A percentile compares a stretch with the other conserved stretches of the same genome.
phyloP scores from a whole-genome alignment of 2,888 invertebrate genomes.

The Drosophila mimica region DNA sequence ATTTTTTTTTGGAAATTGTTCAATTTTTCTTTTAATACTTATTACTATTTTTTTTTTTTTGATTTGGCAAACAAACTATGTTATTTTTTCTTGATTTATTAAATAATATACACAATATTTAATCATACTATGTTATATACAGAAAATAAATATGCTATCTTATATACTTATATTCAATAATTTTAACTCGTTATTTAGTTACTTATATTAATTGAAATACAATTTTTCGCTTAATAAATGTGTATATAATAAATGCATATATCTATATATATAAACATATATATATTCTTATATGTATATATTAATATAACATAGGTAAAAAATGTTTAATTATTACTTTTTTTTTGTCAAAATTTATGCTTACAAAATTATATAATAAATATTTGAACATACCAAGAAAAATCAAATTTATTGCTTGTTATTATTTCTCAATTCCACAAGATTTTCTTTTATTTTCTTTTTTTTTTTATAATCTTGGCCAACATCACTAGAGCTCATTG shows the following conservation, averaged over 20 bases:
- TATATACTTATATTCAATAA: slow-evolving; percentile 49
- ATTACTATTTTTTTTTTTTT: slow-evolving; percentile 34
- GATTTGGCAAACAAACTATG: slow-evolving; percentile 44
- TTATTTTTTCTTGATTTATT: slow-evolving; percentile 41
- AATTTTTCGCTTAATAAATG: slow-evolving; percentile 38
- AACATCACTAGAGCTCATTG: too few relatives aligned
- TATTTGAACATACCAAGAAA: slow-evolving; percentile 75
- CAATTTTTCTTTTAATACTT: slow-evolving; percentile 8
- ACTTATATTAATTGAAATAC: slow-evolving; percentile 67
- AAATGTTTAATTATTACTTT: slow-evolving; percentile 52
- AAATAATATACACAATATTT: slow-evolving; percentile 19
- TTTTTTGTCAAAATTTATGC: slow-evolving; percentile 68
- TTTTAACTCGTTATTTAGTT: slow-evolving; percentile 78
- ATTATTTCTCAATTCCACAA: slow-evolving; percentile 14
- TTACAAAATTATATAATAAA: slow-evolving; percentile 71
- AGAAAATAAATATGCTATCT: slow-evolving; percentile 28
- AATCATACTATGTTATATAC: slow-evolving; percentile 38
- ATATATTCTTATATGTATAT: slow-evolving; percentile 25
- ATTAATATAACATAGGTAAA: slow-evolving; percentile 23
- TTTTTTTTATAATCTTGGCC: too few relatives aligned
- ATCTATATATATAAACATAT: slow-evolving; percentile 19
- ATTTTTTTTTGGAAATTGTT: slow-evolving; percentile 38
- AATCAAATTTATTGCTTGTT: slow-evolving; percentile 29
- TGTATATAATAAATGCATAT: slow-evolving; percentile 35
- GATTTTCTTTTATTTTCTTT: slow-evolving; percentile 8